Evolutionary conservation across 2,113 vertebrate species (phyloP), one percentile per base, ranked within the genome.

Genomic region (Megaceryle maxima): DNA sequence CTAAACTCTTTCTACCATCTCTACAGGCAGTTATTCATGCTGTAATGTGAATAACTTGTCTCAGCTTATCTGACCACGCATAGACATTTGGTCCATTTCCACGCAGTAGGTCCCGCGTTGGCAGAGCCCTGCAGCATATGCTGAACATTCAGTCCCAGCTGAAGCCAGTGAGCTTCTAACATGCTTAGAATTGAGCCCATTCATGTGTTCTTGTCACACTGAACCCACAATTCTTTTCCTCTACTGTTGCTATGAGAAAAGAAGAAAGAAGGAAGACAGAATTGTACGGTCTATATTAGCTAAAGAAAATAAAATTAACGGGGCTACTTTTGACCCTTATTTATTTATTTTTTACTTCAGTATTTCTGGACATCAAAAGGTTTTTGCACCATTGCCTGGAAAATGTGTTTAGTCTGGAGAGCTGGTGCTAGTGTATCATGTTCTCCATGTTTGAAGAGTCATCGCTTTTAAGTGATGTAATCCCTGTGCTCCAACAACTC

Each of bases 41-140:
- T n/a, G 1, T 28, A 44, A 33, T 20, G 53, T 29, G 50, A 74
- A 2, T 60, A 16, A 11, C 64, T 83, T 9, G 7, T 48, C 55
- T 29, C 60, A 10, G 70, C 51, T 56, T n/a, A 0, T 19, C 60
- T 41, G 82, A 33, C 18, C 1, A 0, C 1, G 0, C 3, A 2
- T 8, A 33, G 69, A 7, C 5, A 0, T 57, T 35, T 37, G 37
- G 60, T 31, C 53, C 7, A 0, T 48, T 56, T 22, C 60, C 63
- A 3, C 7, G 3, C 3, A 2, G n/a, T 17, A 17, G 31, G 60
- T 78, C 35, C 56, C 0, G 0, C 0, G 0, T 8, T 90, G 84
- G 76, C 76, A 85, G 75, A 43, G 41, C 63, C 62, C 44, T 8
- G 86, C 80, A 74, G 88, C 39, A 4, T 20, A 4, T 39, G 78